Conservation (phyloP, 2,113 vertebrate species). For the Natator depressus region DNA sequence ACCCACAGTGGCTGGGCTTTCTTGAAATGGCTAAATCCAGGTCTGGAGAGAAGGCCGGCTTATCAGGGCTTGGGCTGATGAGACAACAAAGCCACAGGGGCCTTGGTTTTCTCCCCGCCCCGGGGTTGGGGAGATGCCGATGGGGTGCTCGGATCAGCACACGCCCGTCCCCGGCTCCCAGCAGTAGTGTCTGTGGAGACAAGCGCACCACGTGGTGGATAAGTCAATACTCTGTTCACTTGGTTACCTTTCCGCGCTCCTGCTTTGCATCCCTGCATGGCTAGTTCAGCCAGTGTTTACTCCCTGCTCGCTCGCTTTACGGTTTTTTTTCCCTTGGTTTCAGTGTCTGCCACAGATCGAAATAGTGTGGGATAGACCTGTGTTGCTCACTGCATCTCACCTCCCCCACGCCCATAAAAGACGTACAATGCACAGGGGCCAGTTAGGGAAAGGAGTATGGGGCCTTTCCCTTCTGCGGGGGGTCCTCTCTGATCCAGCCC, state of each 20-base stretch:
- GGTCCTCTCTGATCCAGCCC: background rate
- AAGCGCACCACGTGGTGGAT: background rate
- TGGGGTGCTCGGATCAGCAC: background rate
- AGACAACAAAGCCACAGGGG: background rate
- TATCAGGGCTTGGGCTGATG: background rate
- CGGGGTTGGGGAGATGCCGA: background rate
- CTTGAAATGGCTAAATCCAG: background rate
- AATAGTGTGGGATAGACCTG: background rate
- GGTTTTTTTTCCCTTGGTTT: too few relatives aligned
- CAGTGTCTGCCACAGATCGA: background rate
- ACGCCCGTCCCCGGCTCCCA: background rate
- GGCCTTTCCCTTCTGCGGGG: background rate
- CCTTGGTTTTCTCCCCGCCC: background rate
- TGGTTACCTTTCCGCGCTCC: background rate
- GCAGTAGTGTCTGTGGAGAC: background rate
- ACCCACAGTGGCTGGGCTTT: background rate
- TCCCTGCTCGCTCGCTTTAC: background rate
- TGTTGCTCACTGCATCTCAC: too few relatives aligned
- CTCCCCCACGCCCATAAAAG: too few relatives aligned
- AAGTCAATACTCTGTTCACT: background rate
- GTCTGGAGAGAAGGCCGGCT: background rate
- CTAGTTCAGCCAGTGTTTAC: background rate
- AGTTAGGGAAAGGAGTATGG: background rate
- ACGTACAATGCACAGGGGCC: accelerated
- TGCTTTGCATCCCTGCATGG: background rate